Conservation (phyloP, 2,888 invertebrate genomes). For the Psococerastis gibbosa region DNA sequence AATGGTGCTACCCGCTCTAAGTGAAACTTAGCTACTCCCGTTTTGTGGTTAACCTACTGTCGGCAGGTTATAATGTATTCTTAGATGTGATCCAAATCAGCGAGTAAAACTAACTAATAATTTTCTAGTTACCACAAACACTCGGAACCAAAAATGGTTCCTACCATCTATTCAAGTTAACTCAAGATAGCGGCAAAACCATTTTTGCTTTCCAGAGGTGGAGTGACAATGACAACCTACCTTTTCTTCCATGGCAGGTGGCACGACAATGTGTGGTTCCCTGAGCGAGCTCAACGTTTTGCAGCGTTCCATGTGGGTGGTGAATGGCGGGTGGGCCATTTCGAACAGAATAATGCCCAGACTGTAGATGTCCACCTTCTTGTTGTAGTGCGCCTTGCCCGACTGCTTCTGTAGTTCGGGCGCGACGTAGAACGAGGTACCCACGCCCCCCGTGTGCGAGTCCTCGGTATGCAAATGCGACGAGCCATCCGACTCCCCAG, state of each 20-base stretch:
- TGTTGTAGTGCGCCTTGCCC: conserved; percentile 53
- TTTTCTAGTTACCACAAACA: no score
- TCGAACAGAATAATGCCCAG: conserved; percentile 86
- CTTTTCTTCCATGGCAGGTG: conserved; percentile 26
- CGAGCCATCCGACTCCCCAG: neutral
- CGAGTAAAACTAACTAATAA: no score
- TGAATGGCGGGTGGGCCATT: conserved; percentile 76
- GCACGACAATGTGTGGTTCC: conserved; percentile 46
- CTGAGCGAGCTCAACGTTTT: conserved; percentile 56
- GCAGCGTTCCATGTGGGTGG: conserved; percentile 79
- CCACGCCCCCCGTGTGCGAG: conserved; percentile 67
- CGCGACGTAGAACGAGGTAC: conserved; percentile 87
- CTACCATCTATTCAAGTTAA: no score
- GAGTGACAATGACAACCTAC: neutral
- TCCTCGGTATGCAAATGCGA: conserved; percentile 18
- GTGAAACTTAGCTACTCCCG: no score
- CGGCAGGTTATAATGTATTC: no score
- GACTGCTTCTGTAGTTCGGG: conserved; percentile 65
- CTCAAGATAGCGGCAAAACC: no score
- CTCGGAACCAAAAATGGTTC: no score
- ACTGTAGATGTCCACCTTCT: conserved; percentile 56
- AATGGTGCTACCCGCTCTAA: no score
- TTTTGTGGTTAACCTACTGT: no score
- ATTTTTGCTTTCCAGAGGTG: no score
- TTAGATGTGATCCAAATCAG: no score